These are phyloP conservation scores for Grus americana DNA, from an alignment of 2,113 vertebrate species.

Conservation along the genomic window DNA sequence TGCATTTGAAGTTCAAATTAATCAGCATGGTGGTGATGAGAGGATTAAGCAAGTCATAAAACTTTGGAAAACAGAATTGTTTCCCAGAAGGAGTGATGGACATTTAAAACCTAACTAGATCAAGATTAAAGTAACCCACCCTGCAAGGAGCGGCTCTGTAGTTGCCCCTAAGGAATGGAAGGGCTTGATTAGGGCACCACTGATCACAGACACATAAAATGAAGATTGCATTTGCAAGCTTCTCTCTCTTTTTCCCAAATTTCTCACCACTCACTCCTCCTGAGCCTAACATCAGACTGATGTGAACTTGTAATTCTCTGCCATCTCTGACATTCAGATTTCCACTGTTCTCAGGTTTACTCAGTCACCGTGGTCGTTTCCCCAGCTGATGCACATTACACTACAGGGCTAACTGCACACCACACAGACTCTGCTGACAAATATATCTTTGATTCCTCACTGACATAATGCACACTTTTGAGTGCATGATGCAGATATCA, in stretches of 20 bases:
- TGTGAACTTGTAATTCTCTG: not conserved
- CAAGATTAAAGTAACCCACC: not conserved
- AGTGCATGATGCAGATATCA: not conserved
- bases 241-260: not conserved
- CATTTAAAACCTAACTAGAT: not conserved
- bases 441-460: not conserved
- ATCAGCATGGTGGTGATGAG: not conserved
- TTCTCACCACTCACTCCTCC: not conserved
- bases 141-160: not conserved
- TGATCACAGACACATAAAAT: not conserved
- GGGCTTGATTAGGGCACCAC: not conserved
- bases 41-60: conserved; percentile 19
- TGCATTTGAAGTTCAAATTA: conserved; percentile 29
- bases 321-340: not conserved
- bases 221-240: not conserved
- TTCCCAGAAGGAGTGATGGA: not conserved
- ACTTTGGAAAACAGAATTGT: not conserved
- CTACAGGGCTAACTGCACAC: not conserved
- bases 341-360: not conserved
- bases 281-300: not conserved
- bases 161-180: not conserved
- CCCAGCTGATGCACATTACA: not conserved
- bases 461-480: not conserved
- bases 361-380: not conserved
- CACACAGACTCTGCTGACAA: not conserved